Evolutionary conservation across 2,113 vertebrate species (phyloP), one percentile per base, ranked within the genome.

Genomic region (Dermatemys mawii): DNA sequence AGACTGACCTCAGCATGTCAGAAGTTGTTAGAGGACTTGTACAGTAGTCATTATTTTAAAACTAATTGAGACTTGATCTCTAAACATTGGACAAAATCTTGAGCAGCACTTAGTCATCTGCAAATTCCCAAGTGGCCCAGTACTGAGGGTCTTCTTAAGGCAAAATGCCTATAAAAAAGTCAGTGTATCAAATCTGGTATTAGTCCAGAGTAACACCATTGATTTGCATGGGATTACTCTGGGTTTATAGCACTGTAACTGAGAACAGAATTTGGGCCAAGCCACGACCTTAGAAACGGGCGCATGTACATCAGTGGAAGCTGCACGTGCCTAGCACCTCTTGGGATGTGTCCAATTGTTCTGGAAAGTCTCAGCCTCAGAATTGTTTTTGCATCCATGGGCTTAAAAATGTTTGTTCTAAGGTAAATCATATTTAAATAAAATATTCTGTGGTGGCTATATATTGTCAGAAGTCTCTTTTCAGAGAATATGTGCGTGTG

Each of bases 221-320:
- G 24, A 27, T 49, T 38, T 70, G 35, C 63, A 70, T 70, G n/a
- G 19, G 63, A 70, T 70, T 38, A 38, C 35, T 70, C n/a, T 70
- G 63, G 63, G 63, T 70, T 70, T 38, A 38, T 19, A 70, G 8
- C 63, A 70, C 35, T 67, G 35, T 67, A 67, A 63, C 4, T 70
- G 17, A 70, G 19, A 70, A 16, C 35, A 5, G n/a, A 70, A 38
- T 70, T 70, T 70, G n/a, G n/a, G n/a, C 14, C 17, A 0, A 4
- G 44, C 70, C 83, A 17, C 19, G n/a, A 0, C 67, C 32, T 3
- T 1, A 0, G 14, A 5, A 0, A 21, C 60, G 81, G 8, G 11
- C 48, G 57, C 70, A 14, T 48, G 0, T 17, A 49, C 50, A 6
- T n/a, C 78, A 80, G 73, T 16, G 26, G 73, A 24, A 50, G 19